Evolutionary conservation across 2,888 invertebrate genomes (phyloP).

Genomic region (Acanthosepion lycidas): DNA sequence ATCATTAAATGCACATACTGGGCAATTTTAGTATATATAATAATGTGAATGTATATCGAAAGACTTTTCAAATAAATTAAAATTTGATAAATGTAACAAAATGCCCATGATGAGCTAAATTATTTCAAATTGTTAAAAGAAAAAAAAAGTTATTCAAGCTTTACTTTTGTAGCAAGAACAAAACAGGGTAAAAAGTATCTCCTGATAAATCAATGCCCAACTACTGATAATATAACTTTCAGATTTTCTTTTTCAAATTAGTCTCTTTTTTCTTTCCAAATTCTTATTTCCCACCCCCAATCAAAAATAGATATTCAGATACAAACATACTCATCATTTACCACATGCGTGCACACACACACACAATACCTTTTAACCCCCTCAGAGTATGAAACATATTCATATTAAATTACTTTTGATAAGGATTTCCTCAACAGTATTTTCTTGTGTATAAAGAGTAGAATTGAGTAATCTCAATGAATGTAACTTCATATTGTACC

Average conservation of each 20-base stretch:
- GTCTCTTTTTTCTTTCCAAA: background rate
- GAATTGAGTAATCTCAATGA: background rate
- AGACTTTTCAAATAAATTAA: constrained; percentile 8
- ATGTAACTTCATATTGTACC: constrained; percentile 8
- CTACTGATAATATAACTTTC: background rate
- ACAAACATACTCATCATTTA: background rate
- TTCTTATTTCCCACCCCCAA: background rate
- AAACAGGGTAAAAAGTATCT: background rate
- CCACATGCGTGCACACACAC: background rate
- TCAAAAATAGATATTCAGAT: constrained; percentile 1
- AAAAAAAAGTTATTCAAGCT: background rate
- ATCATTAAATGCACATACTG: background rate
- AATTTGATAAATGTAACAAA: constrained; percentile 21
- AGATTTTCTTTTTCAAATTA: background rate
- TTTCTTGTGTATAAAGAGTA: constrained; percentile 24
- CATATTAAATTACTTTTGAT: constrained; percentile 33
- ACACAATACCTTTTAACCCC: constrained; percentile 17
- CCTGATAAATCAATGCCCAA: constrained; percentile 9
- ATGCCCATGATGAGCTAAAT: background rate
- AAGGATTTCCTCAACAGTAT: background rate
- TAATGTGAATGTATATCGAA: background rate
- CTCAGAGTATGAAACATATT: background rate
- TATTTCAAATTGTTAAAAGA: background rate
- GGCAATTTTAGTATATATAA: background rate
- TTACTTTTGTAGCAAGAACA: constrained; percentile 9